A percentile compares a stretch with the other conserved stretches of the same genome.
Conservation (phyloP, 2,113 vertebrate genomes). For the Eudyptes chrysolophus region DNA sequence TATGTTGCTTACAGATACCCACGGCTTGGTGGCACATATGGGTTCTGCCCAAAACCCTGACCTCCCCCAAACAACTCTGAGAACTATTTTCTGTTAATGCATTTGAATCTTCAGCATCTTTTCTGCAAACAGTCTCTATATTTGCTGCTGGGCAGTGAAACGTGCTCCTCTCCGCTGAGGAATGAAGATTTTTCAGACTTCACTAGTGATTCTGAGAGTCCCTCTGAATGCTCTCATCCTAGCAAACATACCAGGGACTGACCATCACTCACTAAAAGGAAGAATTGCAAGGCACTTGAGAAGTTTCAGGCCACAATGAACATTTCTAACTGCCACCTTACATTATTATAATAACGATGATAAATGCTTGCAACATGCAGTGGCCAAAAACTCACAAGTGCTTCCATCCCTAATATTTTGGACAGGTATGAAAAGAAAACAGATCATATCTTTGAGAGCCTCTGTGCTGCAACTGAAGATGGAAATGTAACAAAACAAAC, state of each 20-base stretch:
- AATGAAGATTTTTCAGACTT: neutral
- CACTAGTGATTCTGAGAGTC: neutral
- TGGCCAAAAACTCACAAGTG: neutral
- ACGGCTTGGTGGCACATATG: neutral
- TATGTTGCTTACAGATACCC: neutral
- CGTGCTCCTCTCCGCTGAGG: neutral
- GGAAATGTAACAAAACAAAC: neutral
- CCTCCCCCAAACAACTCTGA: neutral
- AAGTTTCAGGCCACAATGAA: neutral
- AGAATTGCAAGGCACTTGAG: neutral
- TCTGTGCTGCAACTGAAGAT: neutral
- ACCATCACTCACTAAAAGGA: neutral
- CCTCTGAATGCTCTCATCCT: neutral
- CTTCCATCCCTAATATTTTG: neutral
- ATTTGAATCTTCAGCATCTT: neutral
- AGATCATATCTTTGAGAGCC: neutral
- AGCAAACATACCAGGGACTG: neutral
- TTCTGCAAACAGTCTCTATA: neutral
- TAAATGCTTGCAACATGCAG: neutral
- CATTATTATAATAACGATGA: neutral
- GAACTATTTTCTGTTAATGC: neutral
- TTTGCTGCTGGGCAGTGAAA: neutral
- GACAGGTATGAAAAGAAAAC: neutral
- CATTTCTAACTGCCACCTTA: neutral
- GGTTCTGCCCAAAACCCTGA: neutral